Conservation (phyloP, 2,113 vertebrate genomes). For the Gorsachius goisagi region DNA sequence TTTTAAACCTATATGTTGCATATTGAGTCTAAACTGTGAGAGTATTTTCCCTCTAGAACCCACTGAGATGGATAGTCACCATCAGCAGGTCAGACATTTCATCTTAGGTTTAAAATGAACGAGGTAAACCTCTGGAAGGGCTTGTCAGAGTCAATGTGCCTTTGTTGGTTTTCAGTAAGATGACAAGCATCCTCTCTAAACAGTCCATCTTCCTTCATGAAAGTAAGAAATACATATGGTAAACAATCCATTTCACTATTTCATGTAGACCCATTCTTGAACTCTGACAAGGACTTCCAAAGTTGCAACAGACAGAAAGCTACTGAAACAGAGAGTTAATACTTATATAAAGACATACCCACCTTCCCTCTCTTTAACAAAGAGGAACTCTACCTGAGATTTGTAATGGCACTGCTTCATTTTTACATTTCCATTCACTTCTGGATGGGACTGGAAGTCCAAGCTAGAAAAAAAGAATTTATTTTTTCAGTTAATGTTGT, state of each 20-base stretch:
- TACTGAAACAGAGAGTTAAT: not conserved
- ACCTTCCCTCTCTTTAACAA: not conserved
- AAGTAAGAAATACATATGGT: not conserved
- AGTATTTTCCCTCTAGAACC: not conserved
- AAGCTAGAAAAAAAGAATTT: not conserved
- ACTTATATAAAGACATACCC: not conserved
- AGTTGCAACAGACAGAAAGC: not conserved
- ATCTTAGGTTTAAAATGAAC: not conserved
- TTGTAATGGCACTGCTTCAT: not conserved
- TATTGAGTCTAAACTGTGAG: rapidly evolving
- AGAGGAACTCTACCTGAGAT: not conserved
- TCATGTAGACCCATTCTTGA: not conserved
- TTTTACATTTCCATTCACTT: not conserved
- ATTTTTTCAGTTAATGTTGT: not conserved
- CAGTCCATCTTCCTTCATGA: not conserved
- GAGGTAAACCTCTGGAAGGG: not conserved
- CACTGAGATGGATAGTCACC: not conserved
- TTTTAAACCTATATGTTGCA: not conserved
- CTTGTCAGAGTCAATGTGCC: not conserved
- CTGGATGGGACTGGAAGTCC: not conserved
- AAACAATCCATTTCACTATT: not conserved
- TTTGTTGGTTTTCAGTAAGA: not conserved
- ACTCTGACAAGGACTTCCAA: not conserved
- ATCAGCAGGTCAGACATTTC: not conserved
- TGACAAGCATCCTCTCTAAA: not conserved